Evolutionary conservation across 2,797 vertebrate genomes (phyloP), one percentile per base, ranked within the genome.

Genomic region (Neosalanx taihuensis): DNA sequence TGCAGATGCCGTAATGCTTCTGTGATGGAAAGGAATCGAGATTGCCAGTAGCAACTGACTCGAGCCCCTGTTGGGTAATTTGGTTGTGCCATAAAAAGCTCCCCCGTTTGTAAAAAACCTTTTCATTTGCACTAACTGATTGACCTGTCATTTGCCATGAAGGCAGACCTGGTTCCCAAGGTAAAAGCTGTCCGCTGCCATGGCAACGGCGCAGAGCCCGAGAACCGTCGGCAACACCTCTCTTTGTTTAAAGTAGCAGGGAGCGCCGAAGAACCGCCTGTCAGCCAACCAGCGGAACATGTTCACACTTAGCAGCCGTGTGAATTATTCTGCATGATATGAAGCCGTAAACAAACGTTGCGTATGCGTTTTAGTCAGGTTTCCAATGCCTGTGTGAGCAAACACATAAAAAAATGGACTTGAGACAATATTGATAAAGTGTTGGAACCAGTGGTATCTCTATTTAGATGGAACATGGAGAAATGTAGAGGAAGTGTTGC

Each of bases 121-220:
- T 90, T 91, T 89, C 81, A 86, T 92, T 93, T 91, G 74, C 62
- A 81, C 13, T 84, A 83, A 89, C 81, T 90, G 87, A 93, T 92
- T 92, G 89, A 91, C 83, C 83, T 92, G 89, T 91, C 90, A 87
- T 89, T 90, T 89, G 71, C 86, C 79, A 88, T 92, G 82, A 90
- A 87, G 76, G 71, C 82, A 87, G 82, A 85, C 35, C 41, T 81
- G 81, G 90, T 86, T 76, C 74, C 67, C 67, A 69, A 84, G 67
- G 85, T 91, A 89, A 88, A 89, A 69, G 70, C 83, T 71, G 51
- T 73, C 73, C 78, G 60, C 69, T 0, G 78, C 87, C 79, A 85
- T 84, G 81, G 83, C 77, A 88, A 83, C 90, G 69, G 53, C 65
- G 64, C 85, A 72, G 62, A 79, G 74, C 79, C 67, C 75, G 80